Evolutionary conservation across 2,888 invertebrate genomes (phyloP).

Genomic region (Lithophane ornitopus): DNA sequence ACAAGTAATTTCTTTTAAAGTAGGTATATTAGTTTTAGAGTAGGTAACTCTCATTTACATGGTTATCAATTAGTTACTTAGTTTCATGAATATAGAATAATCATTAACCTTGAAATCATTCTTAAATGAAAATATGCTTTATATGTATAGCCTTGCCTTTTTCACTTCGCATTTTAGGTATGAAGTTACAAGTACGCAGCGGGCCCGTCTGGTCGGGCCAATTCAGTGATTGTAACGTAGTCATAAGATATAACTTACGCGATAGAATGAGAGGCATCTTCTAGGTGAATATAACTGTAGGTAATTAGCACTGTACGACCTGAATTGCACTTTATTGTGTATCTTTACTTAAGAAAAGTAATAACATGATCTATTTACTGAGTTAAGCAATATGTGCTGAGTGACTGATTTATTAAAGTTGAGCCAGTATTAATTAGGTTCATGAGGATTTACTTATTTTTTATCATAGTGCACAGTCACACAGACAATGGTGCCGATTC

Average conservation of each 20-base stretch:
- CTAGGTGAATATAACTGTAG: no score
- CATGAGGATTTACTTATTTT: not conserved
- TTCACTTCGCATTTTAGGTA: not conserved
- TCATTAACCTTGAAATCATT: not conserved
- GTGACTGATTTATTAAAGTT: not conserved
- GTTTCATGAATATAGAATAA: slow-evolving; percentile 1
- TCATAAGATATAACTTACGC: no score
- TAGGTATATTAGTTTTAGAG: not conserved
- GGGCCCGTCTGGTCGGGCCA: no score
- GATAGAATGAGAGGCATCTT: no score
- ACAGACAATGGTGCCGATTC: no score
- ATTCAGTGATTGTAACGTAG: no score
- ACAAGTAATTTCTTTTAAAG: not conserved
- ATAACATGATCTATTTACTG: not conserved
- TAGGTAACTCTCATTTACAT: not conserved
- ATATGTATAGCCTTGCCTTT: not conserved
- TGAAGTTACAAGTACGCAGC: not conserved
- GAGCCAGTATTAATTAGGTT: not conserved
- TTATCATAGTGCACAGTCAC: not conserved
- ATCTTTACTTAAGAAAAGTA: no score
- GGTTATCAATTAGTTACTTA: not conserved
- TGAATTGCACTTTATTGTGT: no score
- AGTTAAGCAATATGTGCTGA: not conserved
- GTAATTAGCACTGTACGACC: no score
- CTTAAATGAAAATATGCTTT: slow-evolving; percentile 1